Evolutionary conservation across 2,888 invertebrate species (phyloP).

Genomic region (Luperina nickerlii): DNA sequence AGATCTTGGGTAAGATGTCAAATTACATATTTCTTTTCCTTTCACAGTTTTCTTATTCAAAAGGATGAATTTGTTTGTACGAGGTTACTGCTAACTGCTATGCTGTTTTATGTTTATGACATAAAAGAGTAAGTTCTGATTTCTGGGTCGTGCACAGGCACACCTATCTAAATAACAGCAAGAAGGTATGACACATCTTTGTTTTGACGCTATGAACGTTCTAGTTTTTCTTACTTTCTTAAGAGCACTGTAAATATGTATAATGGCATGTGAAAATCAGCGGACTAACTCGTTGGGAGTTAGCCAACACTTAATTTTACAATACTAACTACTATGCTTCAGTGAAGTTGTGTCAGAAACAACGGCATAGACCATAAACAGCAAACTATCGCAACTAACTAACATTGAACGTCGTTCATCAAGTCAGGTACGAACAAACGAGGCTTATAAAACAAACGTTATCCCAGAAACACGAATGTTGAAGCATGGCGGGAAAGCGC

Average conservation of each 20-base stretch:
- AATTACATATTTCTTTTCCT: not conserved
- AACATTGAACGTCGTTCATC: slow-evolving; percentile 44
- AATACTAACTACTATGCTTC: slow-evolving; percentile 1
- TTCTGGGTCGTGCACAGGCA: not conserved
- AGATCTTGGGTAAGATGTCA: not conserved
- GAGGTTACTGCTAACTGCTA: not conserved
- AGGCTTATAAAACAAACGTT: slow-evolving; percentile 61
- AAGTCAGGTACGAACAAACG: slow-evolving; percentile 44
- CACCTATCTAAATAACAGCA: not conserved
- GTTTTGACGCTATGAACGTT: not conserved
- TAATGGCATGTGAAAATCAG: not conserved
- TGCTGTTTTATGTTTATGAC: not conserved
- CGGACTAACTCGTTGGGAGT: not conserved
- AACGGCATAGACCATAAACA: slow-evolving; percentile 51
- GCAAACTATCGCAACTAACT: slow-evolving; percentile 37
- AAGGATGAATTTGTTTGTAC: not conserved
- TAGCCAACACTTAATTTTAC: slow-evolving; percentile 3
- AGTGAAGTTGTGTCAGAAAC: slow-evolving; percentile 35
- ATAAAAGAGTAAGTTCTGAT: not conserved
- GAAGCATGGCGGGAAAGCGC: slow-evolving; percentile 69
- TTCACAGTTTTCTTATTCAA: not conserved
- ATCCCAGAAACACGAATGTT: slow-evolving; percentile 72
- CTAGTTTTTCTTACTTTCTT: not conserved
- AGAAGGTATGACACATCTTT: too few relatives aligned
- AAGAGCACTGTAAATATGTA: not conserved